A percentile compares a stretch with the other conserved stretches of the same genome.
phyloP scores from a whole-genome alignment of 2,113 vertebrate species.

The Tragelaphus strepsiceros region DNA sequence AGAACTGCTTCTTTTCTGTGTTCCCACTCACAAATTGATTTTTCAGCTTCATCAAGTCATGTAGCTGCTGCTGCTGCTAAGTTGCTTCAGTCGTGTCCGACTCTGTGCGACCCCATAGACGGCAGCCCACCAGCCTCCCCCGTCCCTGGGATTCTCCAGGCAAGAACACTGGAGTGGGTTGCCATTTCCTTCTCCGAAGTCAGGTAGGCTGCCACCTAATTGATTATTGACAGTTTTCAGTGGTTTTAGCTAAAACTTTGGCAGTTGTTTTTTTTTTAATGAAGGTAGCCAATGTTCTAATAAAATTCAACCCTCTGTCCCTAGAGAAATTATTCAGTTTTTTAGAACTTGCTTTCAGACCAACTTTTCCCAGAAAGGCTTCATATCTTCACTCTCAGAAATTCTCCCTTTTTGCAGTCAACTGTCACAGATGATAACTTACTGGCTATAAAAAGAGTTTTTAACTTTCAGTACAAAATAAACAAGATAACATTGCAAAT shows the following conservation, averaged over 20 bases:
- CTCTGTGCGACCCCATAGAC: not conserved
- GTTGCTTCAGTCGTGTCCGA: not conserved
- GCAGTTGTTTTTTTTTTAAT: not conserved
- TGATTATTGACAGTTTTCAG: constrained; percentile 13
- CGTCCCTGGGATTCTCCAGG: not conserved
- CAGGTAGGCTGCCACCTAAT: constrained; percentile 38
- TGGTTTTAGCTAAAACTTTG: constrained; percentile 36
- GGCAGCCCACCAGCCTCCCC: not conserved
- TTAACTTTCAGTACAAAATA: constrained; percentile 42
- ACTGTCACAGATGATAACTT: not conserved
- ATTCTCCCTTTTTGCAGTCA: constrained; percentile 17
- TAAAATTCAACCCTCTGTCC: constrained; percentile 36
- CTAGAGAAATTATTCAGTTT: constrained; percentile 49
- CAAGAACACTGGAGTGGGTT: not conserved
- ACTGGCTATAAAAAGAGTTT: not conserved
- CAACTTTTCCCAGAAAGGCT: constrained; percentile 39
- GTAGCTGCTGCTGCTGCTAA: not conserved
- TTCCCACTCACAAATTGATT: not conserved
- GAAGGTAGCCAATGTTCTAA: constrained; percentile 43
- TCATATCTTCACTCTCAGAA: constrained; percentile 18
- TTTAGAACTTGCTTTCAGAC: constrained; percentile 52
- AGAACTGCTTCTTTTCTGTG: not conserved
- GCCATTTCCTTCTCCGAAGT: not conserved
- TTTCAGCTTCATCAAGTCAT: constrained; percentile 36
- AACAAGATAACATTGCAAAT: not conserved